phyloP scores from a whole-genome alignment of 1,140 invertebrate species.

The Platorchestia sp. region DNA sequence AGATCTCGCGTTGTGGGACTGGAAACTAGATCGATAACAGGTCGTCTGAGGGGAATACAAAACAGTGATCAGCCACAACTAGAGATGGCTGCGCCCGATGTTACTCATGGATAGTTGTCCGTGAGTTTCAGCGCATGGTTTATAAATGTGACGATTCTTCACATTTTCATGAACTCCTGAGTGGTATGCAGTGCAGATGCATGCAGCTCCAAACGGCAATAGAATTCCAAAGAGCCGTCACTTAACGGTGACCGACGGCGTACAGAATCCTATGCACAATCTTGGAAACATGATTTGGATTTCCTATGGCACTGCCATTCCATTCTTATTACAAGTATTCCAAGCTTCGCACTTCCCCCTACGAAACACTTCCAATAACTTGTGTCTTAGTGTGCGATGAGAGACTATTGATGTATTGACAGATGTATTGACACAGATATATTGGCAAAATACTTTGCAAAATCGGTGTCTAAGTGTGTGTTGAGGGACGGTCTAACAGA shows the following conservation, averaged over 20 bases:
- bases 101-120: background rate
- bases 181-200: too few species aligned
- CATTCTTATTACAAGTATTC: background rate
- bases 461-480: background rate
- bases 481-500: background rate
- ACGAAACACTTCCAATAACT: background rate
- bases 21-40: background rate
- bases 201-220: too few species aligned
- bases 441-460: too few species aligned
- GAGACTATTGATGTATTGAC: background rate
- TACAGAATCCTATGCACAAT: too few species aligned
- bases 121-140: background rate
- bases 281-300: background rate
- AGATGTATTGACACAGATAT: background rate
- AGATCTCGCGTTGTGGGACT: too few species aligned
- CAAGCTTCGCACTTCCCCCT: background rate
- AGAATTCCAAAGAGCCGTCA: too few species aligned
- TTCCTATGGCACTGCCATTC: background rate
- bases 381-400: background rate
- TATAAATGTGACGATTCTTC: background rate
- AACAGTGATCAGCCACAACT: background rate
- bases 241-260: too few species aligned
- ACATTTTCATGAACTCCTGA: background rate
- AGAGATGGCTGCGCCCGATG: background rate
- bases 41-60: background rate